Evolutionary conservation across 2,797 vertebrate genomes (phyloP).

Genomic region (Malurus splendens): DNA sequence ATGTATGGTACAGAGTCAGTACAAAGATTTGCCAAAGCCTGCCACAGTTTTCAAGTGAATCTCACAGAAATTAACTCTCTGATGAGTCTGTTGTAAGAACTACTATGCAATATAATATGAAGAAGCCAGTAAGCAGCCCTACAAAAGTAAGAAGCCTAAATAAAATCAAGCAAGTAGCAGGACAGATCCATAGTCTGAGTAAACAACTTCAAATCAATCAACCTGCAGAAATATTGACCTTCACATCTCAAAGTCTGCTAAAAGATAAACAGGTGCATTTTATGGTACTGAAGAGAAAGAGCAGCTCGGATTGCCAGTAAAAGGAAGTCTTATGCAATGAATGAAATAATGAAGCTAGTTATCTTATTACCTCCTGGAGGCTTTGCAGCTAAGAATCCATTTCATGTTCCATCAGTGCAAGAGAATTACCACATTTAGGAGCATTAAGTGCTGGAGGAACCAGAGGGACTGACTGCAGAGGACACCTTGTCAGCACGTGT

Average conservation of each 20-base stretch:
- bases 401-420: neutral
- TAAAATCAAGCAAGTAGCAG: neutral
- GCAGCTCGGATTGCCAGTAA: neutral
- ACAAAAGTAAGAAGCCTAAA: neutral
- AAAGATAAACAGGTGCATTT: neutral
- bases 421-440: neutral
- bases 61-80: neutral
- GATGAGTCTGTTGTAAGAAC: neutral
- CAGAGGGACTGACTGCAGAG: neutral
- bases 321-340: neutral
- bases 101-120: neutral
- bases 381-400: neutral
- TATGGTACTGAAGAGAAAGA: neutral
- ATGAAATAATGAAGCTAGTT: neutral
- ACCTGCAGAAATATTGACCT: neutral
- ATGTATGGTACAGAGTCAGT: neutral
- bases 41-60: neutral
- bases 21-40: neutral
- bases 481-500: neutral
- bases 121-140: neutral
- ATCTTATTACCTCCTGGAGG: constrained; percentile 1
- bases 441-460: neutral
- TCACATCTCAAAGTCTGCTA: neutral
- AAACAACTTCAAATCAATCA: neutral
- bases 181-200: neutral